Conservation (phyloP, 1,140 invertebrate genomes). For the Cydia strobilella region DNA sequence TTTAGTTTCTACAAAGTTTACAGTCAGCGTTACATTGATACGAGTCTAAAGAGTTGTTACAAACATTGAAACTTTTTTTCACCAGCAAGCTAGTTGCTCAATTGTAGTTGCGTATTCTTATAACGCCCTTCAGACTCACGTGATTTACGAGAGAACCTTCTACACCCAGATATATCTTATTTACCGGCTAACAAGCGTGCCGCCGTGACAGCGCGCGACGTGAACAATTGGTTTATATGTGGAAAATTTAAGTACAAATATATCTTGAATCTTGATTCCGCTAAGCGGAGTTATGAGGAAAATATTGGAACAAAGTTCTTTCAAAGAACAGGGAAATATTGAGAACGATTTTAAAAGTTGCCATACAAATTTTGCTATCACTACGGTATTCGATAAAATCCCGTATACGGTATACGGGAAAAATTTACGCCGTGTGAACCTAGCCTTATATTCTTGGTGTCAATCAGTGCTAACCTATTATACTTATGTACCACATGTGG, state of each 20-base stretch:
- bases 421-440: no score
- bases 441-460: no score
- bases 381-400: no score
- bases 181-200: slow-evolving; percentile 8
- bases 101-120: not conserved
- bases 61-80: not conserved
- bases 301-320: not conserved
- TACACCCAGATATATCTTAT: not conserved
- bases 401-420: no score
- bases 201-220: not conserved
- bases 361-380: no score
- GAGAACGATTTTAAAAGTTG: no score
- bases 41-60: no score
- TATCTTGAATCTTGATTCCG: not conserved
- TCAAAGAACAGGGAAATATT: no score
- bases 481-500: no score
- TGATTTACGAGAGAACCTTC: slow-evolving; percentile 16
- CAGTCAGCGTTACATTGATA: no score
- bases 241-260: not conserved
- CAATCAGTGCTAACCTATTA: no score
- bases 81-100: not conserved
- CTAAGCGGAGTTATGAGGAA: not conserved
- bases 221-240: slow-evolving; percentile 3
- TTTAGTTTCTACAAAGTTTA: no score
- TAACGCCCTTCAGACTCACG: not conserved